Evolutionary conservation across 2,888 invertebrate genomes (phyloP), one percentile per base, ranked within the genome.

Genomic region (Tipula confusa): DNA sequence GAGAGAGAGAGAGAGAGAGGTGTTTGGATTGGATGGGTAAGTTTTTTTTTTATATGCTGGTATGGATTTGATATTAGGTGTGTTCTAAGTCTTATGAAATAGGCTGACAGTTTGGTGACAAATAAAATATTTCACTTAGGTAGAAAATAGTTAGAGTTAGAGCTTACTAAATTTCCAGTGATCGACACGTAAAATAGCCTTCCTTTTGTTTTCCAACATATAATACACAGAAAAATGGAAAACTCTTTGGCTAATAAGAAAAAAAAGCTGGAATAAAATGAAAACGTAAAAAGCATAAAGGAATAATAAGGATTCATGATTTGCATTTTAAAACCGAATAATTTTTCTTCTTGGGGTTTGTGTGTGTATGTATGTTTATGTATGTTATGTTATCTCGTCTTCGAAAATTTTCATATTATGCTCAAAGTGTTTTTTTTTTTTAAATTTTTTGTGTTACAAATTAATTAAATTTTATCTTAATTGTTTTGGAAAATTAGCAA

Each of bases 401-500:
- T 64, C 64, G 24, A 64, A 64, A 64, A 24, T 18, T 64, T 64
- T 18, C 24, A n/a, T 43, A n/a, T 43, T 43, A n/a, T n/a, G 2
- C 38, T 38, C 38, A n/a, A n/a, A n/a, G 7, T 18, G 18, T 18
- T 2, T 18, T 48, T 48, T 48, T 64, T 64, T n/a, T n/a, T n/a
- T n/a, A n/a, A n/a, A n/a, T n/a, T n/a, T n/a, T 1, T 24, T 24
- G 64, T 64, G 64, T n/a, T 64, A 64, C 64, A 64, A 64, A 64
- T 64, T 64, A 64, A 64, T 64, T 64, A 64, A 64, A 64, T 64
- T 64, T 64, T 64, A 64, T 64, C 64, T 64, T 64, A 64, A 64
- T 64, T 64, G 64, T 64, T 64, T 64, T 64, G 24, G 64, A 64
- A 64, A 64, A 64, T 64, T 24, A 64, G 64, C 64, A 64, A 64